Percentiles rank a stretch among this genome's conserved stretches.
Conservation (phyloP, 2,113 vertebrate species). For the Pycnonotus jocosus region DNA sequence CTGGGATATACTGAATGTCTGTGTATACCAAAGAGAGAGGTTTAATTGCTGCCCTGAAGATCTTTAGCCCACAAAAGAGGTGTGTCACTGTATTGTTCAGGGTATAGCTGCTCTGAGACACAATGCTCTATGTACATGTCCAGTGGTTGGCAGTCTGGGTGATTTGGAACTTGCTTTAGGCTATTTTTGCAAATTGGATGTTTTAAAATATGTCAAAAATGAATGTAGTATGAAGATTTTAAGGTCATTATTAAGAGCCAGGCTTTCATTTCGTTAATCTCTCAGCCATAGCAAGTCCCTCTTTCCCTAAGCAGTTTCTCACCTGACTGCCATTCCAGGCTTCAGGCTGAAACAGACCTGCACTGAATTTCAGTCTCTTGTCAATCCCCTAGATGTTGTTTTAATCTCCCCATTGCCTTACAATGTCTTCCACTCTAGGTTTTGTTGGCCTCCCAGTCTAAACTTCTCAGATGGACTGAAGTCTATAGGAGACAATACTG, state of each 20-base stretch:
- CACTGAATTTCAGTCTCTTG: not conserved
- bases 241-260: not conserved
- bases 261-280: not conserved
- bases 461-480: not conserved
- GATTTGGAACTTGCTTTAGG: not conserved
- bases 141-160: not conserved
- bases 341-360: not conserved
- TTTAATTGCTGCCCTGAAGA: not conserved
- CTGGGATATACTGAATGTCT: not conserved
- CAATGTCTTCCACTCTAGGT: not conserved
- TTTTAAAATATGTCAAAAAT: not conserved
- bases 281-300: not conserved
- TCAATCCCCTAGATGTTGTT: not conserved
- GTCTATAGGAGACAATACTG: not conserved
- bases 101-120: not conserved
- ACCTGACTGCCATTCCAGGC: not conserved
- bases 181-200: not conserved
- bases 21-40: not conserved
- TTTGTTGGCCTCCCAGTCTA: not conserved
- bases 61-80: not conserved
- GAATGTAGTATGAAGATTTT: not conserved
- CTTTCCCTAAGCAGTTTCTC: not conserved
- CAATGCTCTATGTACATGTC: not conserved
- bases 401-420: not conserved
- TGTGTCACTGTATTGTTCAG: not conserved